phyloP scores from a whole-genome alignment of 30 jellyfish, hydroid and myxozoan species.

The Aurelia sp. region DNA sequence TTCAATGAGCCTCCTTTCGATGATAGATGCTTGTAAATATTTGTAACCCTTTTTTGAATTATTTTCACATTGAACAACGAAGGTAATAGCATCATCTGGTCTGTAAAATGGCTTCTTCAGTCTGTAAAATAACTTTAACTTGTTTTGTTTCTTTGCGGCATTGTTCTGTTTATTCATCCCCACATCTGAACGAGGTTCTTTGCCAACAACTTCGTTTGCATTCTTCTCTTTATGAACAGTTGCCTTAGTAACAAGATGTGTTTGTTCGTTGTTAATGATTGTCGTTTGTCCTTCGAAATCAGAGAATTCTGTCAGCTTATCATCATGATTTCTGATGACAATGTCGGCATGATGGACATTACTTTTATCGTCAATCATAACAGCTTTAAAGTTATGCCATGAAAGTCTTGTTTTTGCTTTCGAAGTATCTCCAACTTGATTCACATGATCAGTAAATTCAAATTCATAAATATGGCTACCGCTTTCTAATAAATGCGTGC shows the following conservation, averaged over 20 bases:
- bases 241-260: background rate
- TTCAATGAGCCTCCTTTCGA: constrained; percentile 10
- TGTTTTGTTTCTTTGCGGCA: background rate
- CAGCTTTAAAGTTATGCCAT: constrained; percentile 57
- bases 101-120: constrained; percentile 13
- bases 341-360: constrained; percentile 26
- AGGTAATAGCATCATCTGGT: constrained; percentile 16
- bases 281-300: background rate
- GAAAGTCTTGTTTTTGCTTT: constrained; percentile 34
- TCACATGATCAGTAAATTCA: constrained; percentile 17
- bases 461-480: constrained; percentile 35
- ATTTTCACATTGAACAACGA: constrained; percentile 56
- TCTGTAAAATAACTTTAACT: constrained; percentile 18
- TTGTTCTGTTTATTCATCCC: too few species aligned
- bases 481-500: constrained; percentile 3
- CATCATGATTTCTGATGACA: background rate
- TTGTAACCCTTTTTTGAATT: constrained; percentile 46
- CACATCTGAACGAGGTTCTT: too few species aligned
- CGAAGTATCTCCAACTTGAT: background rate
- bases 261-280: background rate
- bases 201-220: too few species aligned
- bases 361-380: constrained; percentile 26
- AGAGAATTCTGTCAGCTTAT: background rate
- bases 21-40: constrained; percentile 29
- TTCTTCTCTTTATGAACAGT: too few species aligned